Base-by-base conservation (phyloP, 2,888 invertebrate species). In the Andrena haemorrhoa region DNA sequence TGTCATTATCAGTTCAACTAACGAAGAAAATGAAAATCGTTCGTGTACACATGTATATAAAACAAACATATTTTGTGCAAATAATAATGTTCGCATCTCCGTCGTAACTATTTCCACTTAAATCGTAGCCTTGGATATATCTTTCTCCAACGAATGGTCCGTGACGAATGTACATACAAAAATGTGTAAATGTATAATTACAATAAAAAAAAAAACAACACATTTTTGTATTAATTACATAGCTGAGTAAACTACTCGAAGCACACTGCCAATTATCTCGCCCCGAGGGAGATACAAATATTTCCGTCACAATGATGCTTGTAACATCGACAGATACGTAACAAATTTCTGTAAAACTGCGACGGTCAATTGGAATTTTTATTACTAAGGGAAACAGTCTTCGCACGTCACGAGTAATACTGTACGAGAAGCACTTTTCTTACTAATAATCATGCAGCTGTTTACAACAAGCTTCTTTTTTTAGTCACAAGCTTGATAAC, bases 291-390 rank as follows among this genome's bases (percentile, higher is more conserved):
- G 23, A 20, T 29, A 61, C 4, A 2, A 31, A 5, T 41, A 78
- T 51, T 23, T 51, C 47, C n/a, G 41, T 6, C 7, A 8, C n/a
- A 63, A 63, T 71, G 7, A 63, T 72, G 63, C 8, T 51, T n/a
- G 49, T 2, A 23, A 75, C 20, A 47, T 69, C 41, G 49, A 63
- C 5, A 56, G 16, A 69, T 20, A 47, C 16, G 10, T 68, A 53
- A 12, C 3, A 70, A 70, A 79, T 16, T 56, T 41, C n/a, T 51
- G 12, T 58, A 65, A 75, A 61, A 76, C 23, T 75, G 41, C 61
- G 61, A 70, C 20, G 64, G n/a, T 58, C 35, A 69, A 64, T 63
- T 77, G 49, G n/a, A 64, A 23, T 69, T 29, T 64, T 56, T 51
- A 41, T 31, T 49, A 53, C 5, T 53, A 78, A 61, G 23, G 64